These are phyloP conservation scores for Ischnura elegans DNA, from an alignment of 2,888 invertebrate genomes.

Conservation along the genomic window DNA sequence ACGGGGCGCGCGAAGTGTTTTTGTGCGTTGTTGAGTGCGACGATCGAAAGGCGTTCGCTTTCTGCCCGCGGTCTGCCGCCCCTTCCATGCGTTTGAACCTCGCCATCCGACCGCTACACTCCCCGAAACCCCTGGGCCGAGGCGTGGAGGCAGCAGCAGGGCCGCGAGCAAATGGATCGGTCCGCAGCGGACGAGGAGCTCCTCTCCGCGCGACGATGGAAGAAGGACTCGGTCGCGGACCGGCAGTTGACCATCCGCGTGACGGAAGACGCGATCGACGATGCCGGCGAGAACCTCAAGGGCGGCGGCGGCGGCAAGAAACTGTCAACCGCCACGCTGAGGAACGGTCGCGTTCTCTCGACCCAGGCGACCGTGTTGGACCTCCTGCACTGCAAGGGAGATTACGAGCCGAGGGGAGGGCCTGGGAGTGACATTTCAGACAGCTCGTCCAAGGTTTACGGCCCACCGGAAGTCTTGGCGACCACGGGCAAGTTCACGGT, in stretches of 20 bases:
- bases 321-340: background rate
- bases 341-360: constrained; percentile 42
- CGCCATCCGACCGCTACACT: constrained; percentile 13
- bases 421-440: constrained; percentile 36
- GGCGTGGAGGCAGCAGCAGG: constrained; percentile 56
- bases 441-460: background rate
- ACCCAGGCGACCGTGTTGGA: constrained; percentile 9
- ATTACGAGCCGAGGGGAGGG: background rate
- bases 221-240: constrained; percentile 30
- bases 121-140: constrained; percentile 53
- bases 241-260: constrained; percentile 46
- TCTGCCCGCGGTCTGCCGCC: background rate
- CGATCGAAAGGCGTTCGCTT: too few relatives aligned
- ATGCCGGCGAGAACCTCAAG: background rate
- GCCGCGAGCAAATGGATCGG: constrained; percentile 54
- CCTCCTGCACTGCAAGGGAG: background rate
- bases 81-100: constrained; percentile 38
- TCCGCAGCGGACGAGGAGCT: background rate
- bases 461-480: background rate
- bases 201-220: constrained; percentile 44
- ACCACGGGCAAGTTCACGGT: constrained; percentile 62
- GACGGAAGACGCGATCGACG: constrained; percentile 40
- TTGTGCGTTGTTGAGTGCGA: background rate
- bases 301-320: constrained; percentile 4
- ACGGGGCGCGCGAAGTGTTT: too few relatives aligned